Evolutionary conservation across 1,140 invertebrate genomes (phyloP).

Genomic region (Drosophila orena): DNA sequence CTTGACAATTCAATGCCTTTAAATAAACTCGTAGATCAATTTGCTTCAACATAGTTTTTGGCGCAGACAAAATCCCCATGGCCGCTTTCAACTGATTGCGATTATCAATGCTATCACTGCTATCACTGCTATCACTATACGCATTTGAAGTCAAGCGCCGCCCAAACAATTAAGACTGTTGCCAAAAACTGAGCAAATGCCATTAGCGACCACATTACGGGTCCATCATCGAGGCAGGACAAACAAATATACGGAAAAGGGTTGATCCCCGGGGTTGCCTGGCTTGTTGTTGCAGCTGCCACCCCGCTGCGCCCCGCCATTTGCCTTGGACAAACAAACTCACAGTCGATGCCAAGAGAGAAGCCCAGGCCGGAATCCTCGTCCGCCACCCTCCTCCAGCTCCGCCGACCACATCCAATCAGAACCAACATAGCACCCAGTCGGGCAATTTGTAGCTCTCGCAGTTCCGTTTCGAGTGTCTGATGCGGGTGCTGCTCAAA

Average conservation of each 20-base stretch:
- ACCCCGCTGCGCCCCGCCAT: conserved; percentile 65
- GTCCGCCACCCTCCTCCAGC: conserved; percentile 7
- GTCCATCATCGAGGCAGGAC: conserved; percentile 57
- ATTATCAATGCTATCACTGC: background rate
- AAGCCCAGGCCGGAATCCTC: conserved; percentile 38
- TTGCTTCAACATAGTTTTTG: no score
- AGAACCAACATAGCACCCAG: conserved; percentile 31
- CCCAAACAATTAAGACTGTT: conserved; percentile 80
- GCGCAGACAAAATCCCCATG: no score
- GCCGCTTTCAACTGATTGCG: background rate
- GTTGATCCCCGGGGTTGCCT: conserved; percentile 23
- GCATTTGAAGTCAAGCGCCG: conserved; percentile 61
- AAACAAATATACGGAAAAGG: conserved; percentile 67
- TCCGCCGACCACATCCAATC: conserved; percentile 56
- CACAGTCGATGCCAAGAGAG: conserved; percentile 7
- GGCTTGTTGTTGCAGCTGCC: conserved; percentile 81
- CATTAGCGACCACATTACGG: conserved; percentile 81
- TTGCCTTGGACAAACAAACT: conserved; percentile 69
- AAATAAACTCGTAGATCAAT: no score
- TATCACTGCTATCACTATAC: background rate
- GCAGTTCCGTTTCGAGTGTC: conserved; percentile 68
- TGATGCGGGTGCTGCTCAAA: conserved; percentile 79
- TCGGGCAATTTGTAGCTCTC: conserved; percentile 70
- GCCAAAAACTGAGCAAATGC: conserved; percentile 74
- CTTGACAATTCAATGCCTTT: no score